Percentiles rank a stretch among this genome's conserved stretches.
Conservation (phyloP, 2,113 vertebrate genomes). For the Thalassoma bifasciatum region DNA sequence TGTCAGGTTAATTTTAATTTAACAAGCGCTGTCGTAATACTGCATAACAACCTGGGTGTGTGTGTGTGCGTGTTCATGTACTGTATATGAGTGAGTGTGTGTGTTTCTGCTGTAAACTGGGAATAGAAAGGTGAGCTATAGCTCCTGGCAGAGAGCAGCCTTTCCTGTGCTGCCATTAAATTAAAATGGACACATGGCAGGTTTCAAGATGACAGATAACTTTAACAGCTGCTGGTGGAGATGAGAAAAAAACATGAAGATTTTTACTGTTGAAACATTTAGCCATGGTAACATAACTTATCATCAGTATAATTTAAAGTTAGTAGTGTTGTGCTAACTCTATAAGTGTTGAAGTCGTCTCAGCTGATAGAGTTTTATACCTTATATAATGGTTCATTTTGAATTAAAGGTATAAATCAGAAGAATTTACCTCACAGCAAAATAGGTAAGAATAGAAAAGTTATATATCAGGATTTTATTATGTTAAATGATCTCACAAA, state of each 20-base stretch:
- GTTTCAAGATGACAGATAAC: constrained; percentile 25
- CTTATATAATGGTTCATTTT: no score
- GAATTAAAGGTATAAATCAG: no score
- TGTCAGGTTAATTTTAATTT: constrained; percentile 61
- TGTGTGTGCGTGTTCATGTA: background rate
- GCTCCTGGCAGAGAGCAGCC: constrained; percentile 26
- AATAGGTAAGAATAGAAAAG: no score
- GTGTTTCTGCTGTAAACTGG: background rate
- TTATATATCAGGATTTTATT: no score
- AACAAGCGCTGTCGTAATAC: constrained; percentile 31
- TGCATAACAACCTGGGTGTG: background rate
- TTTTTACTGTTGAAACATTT: no score
- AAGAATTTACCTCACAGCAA: no score
- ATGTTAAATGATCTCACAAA: no score
- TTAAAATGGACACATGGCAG: constrained; percentile 8
- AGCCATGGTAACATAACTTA: no score
- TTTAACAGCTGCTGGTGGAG: constrained; percentile 3
- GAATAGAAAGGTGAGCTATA: constrained; percentile 19
- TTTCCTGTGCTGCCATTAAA: constrained; percentile 23
- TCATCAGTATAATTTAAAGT: no score
- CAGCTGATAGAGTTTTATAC: no score
- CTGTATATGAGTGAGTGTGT: background rate
- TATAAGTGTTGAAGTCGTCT: no score
- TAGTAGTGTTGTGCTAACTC: no score
- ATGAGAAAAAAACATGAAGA: background rate